Conservation (phyloP, 2,113 vertebrate genomes). For the Tetrao urogallus region DNA sequence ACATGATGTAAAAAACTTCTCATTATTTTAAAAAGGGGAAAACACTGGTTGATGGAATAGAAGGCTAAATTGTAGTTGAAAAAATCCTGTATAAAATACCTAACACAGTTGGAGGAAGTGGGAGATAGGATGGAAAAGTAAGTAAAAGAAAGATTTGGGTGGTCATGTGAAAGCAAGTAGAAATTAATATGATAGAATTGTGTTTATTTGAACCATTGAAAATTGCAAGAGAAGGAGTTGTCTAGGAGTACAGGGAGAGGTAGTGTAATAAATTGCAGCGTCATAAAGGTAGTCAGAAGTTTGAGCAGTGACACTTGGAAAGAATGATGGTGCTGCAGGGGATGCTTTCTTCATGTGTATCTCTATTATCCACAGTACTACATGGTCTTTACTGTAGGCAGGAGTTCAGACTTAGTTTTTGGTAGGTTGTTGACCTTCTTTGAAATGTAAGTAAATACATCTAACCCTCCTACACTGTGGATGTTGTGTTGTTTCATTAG, state of each 20-base stretch:
- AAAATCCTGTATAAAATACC: background rate
- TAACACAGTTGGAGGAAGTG: background rate
- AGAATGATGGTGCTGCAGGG: background rate
- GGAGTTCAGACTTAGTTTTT: background rate
- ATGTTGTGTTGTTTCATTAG: background rate
- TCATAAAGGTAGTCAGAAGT: background rate
- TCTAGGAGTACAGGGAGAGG: background rate
- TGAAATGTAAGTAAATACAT: background rate
- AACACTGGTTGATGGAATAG: background rate
- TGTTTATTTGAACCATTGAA: background rate
- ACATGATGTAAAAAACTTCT: background rate
- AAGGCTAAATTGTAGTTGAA: background rate
- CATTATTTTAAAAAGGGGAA: background rate
- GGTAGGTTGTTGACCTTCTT: background rate
- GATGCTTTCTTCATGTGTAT: fast-evolving
- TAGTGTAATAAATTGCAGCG: background rate
- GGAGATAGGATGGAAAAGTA: background rate
- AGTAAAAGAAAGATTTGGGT: background rate
- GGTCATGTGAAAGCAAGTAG: background rate
- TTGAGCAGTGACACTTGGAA: background rate
- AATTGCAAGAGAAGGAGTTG: background rate
- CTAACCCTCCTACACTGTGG: background rate
- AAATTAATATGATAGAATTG: background rate
- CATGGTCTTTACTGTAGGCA: background rate
- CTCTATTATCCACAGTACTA: background rate